phyloP scores from a whole-genome alignment of 1,140 invertebrate species.

The Ceratina australensis region DNA sequence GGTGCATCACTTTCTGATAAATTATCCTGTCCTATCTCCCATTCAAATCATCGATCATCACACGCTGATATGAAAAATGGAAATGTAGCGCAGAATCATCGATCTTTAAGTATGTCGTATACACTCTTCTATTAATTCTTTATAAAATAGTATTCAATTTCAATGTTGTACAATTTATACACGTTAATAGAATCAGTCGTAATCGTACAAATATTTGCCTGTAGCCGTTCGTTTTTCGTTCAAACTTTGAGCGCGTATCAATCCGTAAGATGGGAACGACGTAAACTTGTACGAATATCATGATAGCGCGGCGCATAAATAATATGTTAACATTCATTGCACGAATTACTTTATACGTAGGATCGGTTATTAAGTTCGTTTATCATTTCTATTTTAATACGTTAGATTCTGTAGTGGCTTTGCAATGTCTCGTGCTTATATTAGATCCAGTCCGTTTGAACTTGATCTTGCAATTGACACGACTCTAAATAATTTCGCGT shows the following conservation, averaged over 20 bases:
- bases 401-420: not conserved
- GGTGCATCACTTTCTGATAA: constrained; percentile 66
- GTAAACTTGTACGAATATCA: too few species aligned
- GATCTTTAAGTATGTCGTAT: constrained; percentile 39
- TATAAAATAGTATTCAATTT: not conserved
- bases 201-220: too few species aligned
- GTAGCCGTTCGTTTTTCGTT: too few species aligned
- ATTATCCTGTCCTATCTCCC: constrained; percentile 28
- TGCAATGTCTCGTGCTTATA: not conserved
- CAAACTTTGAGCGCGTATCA: too few species aligned
- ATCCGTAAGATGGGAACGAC: too few species aligned
- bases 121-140: not conserved
- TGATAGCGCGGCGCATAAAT: too few species aligned
- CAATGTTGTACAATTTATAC: not conserved
- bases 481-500: not conserved
- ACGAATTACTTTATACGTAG: not conserved
- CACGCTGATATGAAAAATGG: constrained; percentile 24
- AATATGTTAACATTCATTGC: not conserved
- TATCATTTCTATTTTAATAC: not conserved
- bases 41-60: constrained; percentile 40
- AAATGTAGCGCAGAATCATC: constrained; percentile 29
- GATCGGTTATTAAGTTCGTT: not conserved
- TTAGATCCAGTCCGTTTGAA: not conserved
- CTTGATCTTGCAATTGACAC: too few species aligned
- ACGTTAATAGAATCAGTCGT: too few species aligned